A percentile compares a stretch with the other conserved stretches of the same genome.
phyloP scores from a whole-genome alignment of 2,888 invertebrate species.

The Pelosia muscerda region DNA sequence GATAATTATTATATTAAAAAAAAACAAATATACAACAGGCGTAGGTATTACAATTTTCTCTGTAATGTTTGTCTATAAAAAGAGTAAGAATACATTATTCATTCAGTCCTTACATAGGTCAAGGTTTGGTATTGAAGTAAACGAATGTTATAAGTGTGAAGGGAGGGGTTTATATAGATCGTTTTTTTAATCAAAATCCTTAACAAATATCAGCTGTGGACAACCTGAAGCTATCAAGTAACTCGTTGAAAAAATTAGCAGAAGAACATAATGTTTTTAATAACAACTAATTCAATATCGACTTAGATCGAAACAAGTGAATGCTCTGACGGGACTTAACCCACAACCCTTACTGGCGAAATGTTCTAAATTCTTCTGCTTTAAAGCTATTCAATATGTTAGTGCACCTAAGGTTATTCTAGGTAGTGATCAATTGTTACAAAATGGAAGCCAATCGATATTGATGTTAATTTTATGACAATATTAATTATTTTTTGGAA shows the following conservation, averaged over 20 bases:
- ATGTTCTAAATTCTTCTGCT: no score
- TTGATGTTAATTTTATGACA: background rate
- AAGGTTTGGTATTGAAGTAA: background rate
- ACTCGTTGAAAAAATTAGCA: background rate
- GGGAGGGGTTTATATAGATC: background rate
- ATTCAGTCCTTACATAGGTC: background rate
- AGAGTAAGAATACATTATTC: constrained; percentile 11
- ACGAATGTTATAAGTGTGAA: background rate
- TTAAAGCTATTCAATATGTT: background rate
- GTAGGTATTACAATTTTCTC: constrained; percentile 7
- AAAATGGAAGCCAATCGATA: background rate
- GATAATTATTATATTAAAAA: background rate
- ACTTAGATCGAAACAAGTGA: no score
- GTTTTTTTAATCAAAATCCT: background rate
- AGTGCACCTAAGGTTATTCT: no score
- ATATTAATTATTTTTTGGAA: no score
- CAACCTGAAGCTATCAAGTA: background rate
- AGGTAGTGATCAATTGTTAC: background rate
- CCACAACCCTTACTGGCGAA: no score
- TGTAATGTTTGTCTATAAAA: constrained; percentile 9
- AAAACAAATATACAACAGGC: background rate
- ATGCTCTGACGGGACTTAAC: no score
- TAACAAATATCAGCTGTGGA: background rate
- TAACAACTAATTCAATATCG: background rate
- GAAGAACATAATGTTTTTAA: background rate